phyloP scores from a whole-genome alignment of 2,888 invertebrate species.

The Rotaria magnacalcarata region DNA sequence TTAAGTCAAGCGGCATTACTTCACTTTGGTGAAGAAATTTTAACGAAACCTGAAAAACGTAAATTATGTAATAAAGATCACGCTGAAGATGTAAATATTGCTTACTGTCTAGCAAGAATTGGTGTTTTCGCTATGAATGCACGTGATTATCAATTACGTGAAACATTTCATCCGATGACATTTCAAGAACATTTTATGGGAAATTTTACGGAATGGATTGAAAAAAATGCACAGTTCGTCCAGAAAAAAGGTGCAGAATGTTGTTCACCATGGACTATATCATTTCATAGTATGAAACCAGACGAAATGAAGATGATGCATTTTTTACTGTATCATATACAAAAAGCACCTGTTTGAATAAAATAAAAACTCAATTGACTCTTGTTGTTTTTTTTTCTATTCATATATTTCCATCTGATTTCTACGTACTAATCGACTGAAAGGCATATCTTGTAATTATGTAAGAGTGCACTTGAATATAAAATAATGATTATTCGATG shows the following conservation, averaged over 20 bases:
- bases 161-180: conserved; percentile 25
- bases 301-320: neutral
- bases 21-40: neutral
- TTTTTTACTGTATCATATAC: conserved; percentile 5
- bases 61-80: neutral
- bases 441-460: no score
- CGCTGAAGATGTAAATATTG: conserved; percentile 6
- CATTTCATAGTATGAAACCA: neutral
- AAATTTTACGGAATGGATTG: conserved; percentile 11
- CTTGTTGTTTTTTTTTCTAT: no score
- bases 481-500: no score
- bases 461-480: no score
- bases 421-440: no score
- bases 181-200: conserved; percentile 9
- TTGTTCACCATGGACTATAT: neutral
- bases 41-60: neutral
- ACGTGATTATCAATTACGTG: neutral
- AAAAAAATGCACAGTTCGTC: neutral
- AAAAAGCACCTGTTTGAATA: neutral
- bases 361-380: no score
- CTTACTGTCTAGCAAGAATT: conserved; percentile 5
- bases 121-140: neutral
- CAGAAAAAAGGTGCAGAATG: neutral
- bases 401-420: no score
- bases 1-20: neutral